Evolutionary conservation across 2,888 invertebrate genomes (phyloP), one percentile per base, ranked within the genome.

Genomic region (Drosophila paucipuncta): DNA sequence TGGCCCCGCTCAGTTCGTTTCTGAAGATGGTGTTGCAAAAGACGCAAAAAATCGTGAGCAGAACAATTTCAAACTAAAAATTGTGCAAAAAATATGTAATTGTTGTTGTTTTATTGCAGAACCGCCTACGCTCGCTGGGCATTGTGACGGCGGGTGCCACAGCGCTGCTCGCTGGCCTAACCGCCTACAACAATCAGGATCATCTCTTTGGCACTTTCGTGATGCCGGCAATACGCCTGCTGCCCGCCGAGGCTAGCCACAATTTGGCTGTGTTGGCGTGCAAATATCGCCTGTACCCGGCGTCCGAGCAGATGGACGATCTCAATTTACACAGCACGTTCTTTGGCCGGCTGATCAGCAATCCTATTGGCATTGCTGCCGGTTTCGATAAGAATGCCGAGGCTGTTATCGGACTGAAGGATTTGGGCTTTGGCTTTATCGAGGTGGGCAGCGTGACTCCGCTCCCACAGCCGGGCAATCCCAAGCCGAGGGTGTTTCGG

Each of bases 351-450:
- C 93, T 95, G 18, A 95, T 99, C 73, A 94, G 95, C 64, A 99
- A 98, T 94, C 99, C 99, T 0, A 94, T 99, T 83, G 99, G 99
- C n/a, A 96, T 99, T 90, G 99, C 99, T 33, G 99, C 99, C 68
- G 99, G 99, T 9, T 99, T 99, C 94, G 99, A 99, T 93, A 99
- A 99, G 93, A 96, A 99, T 94, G 99, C 96, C 9, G 98, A 99
- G 94, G 98, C 97, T 30, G 94, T 99, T 2, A 93, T 95, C 85
- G 97, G 98, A 0, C 94, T 99, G 47, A 94, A 95, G 73, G 95
- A 96, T 88, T 94, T 98, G 68, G 99, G 99, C 0, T 99, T 99
- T 94, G 97, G 99, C 7, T 97, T 99, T 93, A 96, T 99, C 30
- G 99, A 99, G 95, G 96, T 99, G 84, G 99, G 99, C 70, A 98